Conservation (phyloP, 92 coral and sea anemone species). For the Parazoanthus atlanticus region DNA sequence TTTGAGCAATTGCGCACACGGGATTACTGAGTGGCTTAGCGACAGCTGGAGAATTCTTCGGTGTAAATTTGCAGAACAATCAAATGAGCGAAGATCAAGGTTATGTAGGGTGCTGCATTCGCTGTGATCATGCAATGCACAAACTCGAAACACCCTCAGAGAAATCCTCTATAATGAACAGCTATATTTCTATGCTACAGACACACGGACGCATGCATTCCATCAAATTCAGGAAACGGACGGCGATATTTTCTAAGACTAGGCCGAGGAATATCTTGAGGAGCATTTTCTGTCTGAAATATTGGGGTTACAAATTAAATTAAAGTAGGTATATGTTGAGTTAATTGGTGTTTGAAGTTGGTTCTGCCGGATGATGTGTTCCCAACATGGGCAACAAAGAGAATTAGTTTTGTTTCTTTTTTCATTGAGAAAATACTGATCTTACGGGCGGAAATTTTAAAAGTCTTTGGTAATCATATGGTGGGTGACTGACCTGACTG, state of each 20-base stretch:
- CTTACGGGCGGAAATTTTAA: no score
- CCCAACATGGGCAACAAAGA: background rate
- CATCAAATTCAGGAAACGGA: background rate
- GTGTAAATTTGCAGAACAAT: background rate
- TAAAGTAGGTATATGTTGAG: no score
- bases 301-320: background rate
- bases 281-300: background rate
- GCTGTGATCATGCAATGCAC: background rate
- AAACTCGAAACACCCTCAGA: background rate
- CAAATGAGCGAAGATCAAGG: background rate
- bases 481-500: no score
- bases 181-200: no score
- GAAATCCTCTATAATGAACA: no score
- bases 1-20: background rate
- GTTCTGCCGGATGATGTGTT: background rate
- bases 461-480: background rate
- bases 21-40: background rate
- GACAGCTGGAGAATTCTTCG: background rate
- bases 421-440: background rate
- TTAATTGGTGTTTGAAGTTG: no score
- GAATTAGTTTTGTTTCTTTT: background rate
- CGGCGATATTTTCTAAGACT: background rate
- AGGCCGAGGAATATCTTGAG: background rate
- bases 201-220: background rate
- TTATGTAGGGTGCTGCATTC: background rate